Conservation (phyloP, 2,797 vertebrate genomes). For the Paguma larvata region DNA sequence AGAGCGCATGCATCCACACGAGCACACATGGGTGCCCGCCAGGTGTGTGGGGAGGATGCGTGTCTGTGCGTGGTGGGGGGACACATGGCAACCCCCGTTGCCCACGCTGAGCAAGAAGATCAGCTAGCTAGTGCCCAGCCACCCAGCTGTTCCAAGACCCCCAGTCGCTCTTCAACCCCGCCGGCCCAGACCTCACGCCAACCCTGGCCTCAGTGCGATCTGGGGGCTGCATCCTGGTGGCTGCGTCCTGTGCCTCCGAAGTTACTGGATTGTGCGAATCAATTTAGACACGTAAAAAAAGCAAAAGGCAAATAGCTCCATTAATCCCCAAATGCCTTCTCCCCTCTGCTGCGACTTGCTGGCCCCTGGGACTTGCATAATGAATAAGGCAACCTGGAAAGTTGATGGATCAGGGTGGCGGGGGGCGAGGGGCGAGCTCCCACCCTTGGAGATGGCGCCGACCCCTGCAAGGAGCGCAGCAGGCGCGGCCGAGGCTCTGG, state of each 20-base stretch:
- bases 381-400: constrained; percentile 87
- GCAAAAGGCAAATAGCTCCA: constrained; percentile 81
- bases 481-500: too few species aligned
- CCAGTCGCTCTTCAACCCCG: background rate
- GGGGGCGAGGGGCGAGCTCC: constrained; percentile 36
- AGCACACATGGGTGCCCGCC: background rate
- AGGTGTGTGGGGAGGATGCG: background rate
- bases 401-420: constrained; percentile 83
- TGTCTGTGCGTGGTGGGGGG: background rate
- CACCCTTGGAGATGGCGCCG: constrained; percentile 65
- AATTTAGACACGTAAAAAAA: constrained; percentile 75
- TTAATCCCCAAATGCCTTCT: constrained; percentile 84
- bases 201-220: background rate
- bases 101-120: background rate
- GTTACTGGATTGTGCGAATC: constrained; percentile 78
- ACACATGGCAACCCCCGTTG: background rate
- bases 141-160: background rate
- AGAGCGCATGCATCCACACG: constrained; percentile 38
- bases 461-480: background rate
- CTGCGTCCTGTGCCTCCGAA: constrained; percentile 61
- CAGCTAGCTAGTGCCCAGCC: background rate
- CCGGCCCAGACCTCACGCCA: constrained; percentile 25
- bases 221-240: background rate
- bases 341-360: constrained; percentile 88
- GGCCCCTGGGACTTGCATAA: constrained; percentile 89